Conservation (phyloP, 1,140 invertebrate genomes). For the Agraylea sexmaculata region DNA sequence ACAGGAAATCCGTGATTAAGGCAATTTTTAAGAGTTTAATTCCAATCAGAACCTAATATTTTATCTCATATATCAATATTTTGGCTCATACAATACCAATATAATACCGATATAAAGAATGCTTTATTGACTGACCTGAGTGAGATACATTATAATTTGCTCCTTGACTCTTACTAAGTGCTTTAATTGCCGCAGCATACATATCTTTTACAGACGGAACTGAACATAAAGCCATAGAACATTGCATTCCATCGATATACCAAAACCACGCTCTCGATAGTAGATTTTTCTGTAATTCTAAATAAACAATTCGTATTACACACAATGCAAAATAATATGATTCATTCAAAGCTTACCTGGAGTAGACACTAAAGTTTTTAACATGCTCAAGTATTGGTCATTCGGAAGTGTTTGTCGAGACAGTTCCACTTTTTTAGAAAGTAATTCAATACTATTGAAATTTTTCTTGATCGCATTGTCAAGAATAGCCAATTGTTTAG, state of each 20-base stretch:
- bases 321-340: no score
- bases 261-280: slow-evolving; percentile 17
- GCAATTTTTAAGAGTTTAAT: no score
- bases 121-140: slow-evolving; percentile 13
- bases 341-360: slow-evolving; percentile 9
- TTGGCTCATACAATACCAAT: no score
- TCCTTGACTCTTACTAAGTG: slow-evolving; percentile 13
- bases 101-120: no score
- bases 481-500: slow-evolving; percentile 18
- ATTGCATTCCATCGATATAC: slow-evolving; percentile 19
- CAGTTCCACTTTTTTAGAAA: slow-evolving; percentile 16
- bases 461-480: slow-evolving; percentile 17
- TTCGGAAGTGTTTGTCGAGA: slow-evolving; percentile 17
- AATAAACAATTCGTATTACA: slow-evolving; percentile 3
- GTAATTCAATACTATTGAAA: slow-evolving; percentile 16
- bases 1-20: no score
- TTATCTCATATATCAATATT: no score
- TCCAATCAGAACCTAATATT: no score
- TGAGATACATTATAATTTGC: slow-evolving; percentile 15
- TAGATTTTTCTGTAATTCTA: slow-evolving; percentile 11
- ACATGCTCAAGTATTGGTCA: slow-evolving; percentile 18
- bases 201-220: slow-evolving; percentile 18
- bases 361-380: slow-evolving; percentile 14
- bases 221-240: slow-evolving; percentile 19
- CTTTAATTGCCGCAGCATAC: slow-evolving; percentile 18